Conservation (phyloP, 2,113 vertebrate species). For the Istiophorus platypterus region DNA sequence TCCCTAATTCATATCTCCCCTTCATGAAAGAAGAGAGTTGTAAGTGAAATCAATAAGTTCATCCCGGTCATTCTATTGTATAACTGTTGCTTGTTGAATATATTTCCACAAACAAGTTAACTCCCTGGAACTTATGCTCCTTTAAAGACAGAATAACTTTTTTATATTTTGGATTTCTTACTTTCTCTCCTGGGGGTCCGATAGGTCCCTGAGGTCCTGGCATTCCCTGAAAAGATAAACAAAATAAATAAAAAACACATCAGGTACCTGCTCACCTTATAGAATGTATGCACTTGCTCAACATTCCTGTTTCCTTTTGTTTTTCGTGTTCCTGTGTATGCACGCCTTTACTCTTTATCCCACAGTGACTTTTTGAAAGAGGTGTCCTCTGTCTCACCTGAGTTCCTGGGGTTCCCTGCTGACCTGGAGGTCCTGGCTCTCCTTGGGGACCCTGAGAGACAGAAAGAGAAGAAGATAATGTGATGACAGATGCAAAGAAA, state of each 20-base stretch:
- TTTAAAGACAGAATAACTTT: neutral
- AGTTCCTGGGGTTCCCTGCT: constrained; percentile 93
- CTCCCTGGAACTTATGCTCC: neutral
- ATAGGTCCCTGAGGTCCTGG: constrained; percentile 95
- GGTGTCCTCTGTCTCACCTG: constrained; percentile 84
- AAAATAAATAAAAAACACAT: neutral
- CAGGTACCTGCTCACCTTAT: neutral
- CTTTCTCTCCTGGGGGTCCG: constrained; percentile 98
- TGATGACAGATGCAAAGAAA: neutral
- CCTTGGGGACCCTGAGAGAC: constrained; percentile 91
- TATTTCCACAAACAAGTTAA: too few species aligned
- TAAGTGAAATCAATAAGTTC: neutral
- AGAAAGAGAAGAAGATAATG: neutral
- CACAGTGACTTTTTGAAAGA: neutral
- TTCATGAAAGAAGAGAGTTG: too few species aligned
- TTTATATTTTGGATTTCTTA: constrained; percentile 60
- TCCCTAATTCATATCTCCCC: neutral
- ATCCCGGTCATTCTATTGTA: neutral
- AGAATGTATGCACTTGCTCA: neutral
- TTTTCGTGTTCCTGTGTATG: accelerated
- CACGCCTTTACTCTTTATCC: neutral
- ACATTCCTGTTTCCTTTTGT: accelerated
- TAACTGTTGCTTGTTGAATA: neutral
- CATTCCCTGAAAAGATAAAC: constrained; percentile 87
- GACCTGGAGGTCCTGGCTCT: constrained; percentile 93